Evolutionary conservation across 2,113 vertebrate species (phyloP).

Genomic region (Ammodytes marinus): DNA sequence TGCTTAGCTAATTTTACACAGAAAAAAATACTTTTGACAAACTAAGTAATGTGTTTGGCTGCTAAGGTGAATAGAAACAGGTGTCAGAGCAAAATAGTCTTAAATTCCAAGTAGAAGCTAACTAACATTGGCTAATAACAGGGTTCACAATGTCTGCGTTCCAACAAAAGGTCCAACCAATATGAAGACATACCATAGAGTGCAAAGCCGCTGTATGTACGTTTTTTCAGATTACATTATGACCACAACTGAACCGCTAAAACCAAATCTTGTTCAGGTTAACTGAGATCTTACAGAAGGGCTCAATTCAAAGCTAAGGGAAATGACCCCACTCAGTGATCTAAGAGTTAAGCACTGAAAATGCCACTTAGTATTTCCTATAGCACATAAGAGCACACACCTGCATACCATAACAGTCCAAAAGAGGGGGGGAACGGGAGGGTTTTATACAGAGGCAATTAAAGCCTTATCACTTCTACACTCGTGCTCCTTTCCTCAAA

Average conservation of each 20-base stretch:
- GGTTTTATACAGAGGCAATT: slow-evolving; percentile 76
- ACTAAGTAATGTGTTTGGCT: not conserved
- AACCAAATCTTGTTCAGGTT: slow-evolving; percentile 1
- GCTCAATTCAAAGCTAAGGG: slow-evolving; percentile 26
- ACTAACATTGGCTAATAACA: not conserved
- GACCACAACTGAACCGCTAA: not conserved
- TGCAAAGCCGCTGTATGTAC: not conserved
- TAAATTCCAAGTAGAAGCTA: too few relatives aligned
- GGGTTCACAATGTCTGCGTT: not conserved
- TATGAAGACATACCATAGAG: not conserved
- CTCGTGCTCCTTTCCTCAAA: slow-evolving; percentile 63
- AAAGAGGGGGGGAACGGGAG: slow-evolving; percentile 48
- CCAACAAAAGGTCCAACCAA: not conserved
- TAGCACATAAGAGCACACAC: slow-evolving; percentile 62
- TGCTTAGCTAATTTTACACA: not conserved
- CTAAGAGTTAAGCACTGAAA: slow-evolving; percentile 25
- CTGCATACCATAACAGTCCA: slow-evolving; percentile 67
- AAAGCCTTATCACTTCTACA: slow-evolving; percentile 76
- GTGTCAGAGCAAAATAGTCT: not conserved
- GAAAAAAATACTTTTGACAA: not conserved
- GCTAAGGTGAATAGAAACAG: not conserved
- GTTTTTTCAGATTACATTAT: not conserved
- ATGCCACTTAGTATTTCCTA: slow-evolving; percentile 62
- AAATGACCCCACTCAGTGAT: slow-evolving; percentile 48
- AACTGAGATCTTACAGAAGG: not conserved